phyloP scores from a whole-genome alignment of 1,140 invertebrate genomes.

The Calephelis virginiensis region DNA sequence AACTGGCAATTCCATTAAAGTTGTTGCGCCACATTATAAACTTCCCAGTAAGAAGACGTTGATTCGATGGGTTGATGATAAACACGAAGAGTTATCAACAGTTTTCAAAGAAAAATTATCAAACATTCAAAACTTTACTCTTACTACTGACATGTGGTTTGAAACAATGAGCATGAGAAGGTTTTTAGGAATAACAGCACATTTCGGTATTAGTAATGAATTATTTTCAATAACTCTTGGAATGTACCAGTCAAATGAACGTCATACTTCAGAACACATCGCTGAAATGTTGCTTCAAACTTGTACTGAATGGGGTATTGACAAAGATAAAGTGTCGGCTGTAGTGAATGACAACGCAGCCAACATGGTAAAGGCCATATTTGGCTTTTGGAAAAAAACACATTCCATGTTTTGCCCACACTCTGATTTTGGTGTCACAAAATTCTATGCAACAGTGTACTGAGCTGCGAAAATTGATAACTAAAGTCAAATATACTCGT shows the following conservation, averaged over 20 bases:
- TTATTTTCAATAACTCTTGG: constrained; percentile 37
- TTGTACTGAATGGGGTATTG: too few relatives aligned
- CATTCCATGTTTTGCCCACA: not conserved
- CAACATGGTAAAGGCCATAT: too few relatives aligned
- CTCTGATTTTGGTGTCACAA: not conserved
- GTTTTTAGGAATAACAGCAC: constrained; percentile 41
- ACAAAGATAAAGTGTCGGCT: too few relatives aligned
- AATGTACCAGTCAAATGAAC: constrained; percentile 40
- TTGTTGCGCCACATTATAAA: constrained; percentile 51
- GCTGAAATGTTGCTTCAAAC: too few relatives aligned
- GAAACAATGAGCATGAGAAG: constrained; percentile 33
- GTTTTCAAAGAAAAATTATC: constrained; percentile 26
- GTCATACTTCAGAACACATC: too few relatives aligned
- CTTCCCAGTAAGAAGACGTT: constrained; percentile 44
- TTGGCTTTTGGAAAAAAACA: not conserved
- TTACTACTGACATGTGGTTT: constrained; percentile 24
- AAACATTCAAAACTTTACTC: constrained; percentile 18
- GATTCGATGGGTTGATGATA: constrained; percentile 41
- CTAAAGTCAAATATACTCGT: not conserved
- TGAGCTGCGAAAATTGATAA: not conserved
- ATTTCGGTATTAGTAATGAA: constrained; percentile 32
- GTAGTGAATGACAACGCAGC: too few relatives aligned
- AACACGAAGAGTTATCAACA: constrained; percentile 46
- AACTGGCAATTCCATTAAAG: constrained; percentile 51
- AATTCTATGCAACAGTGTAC: not conserved